These are phyloP conservation scores for Balaeniceps rex DNA, from an alignment of 2,113 vertebrate genomes.

Conservation along the genomic window DNA sequence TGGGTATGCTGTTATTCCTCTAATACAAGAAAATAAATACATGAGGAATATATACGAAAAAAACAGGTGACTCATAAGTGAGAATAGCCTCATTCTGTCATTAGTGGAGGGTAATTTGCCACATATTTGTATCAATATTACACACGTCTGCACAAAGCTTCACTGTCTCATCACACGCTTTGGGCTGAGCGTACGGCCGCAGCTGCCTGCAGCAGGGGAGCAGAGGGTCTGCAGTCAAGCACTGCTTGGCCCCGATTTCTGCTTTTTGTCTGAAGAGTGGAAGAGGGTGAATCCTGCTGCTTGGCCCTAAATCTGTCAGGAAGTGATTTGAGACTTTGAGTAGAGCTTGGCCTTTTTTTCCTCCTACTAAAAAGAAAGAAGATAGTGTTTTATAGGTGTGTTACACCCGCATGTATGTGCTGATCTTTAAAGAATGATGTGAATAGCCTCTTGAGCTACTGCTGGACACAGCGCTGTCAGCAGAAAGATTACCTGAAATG, in stretches of 20 bases:
- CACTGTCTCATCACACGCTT: background rate
- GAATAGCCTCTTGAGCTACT: background rate
- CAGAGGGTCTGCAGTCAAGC: background rate
- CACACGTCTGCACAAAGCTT: background rate
- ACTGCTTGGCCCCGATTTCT: background rate
- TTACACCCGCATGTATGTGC: background rate
- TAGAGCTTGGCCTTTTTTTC: background rate
- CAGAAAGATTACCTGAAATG: background rate
- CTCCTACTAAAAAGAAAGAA: background rate
- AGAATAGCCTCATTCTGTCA: slow-evolving; percentile 59
- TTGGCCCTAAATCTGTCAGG: background rate
- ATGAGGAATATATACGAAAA: background rate
- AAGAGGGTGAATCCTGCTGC: background rate
- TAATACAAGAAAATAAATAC: background rate
- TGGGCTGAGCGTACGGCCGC: accelerated
- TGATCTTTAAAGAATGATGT: background rate
- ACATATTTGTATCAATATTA: slow-evolving; percentile 21
- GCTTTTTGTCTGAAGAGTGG: background rate
- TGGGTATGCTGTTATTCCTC: background rate
- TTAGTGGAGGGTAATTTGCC: slow-evolving; percentile 42
- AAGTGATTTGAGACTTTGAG: background rate
- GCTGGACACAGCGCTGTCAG: background rate
- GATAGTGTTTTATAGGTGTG: background rate
- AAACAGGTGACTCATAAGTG: slow-evolving; percentile 50
- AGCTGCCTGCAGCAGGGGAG: background rate